These are phyloP conservation scores for Dendrocopos noguchii DNA, from an alignment of 2,113 vertebrate species.

Conservation along the genomic window DNA sequence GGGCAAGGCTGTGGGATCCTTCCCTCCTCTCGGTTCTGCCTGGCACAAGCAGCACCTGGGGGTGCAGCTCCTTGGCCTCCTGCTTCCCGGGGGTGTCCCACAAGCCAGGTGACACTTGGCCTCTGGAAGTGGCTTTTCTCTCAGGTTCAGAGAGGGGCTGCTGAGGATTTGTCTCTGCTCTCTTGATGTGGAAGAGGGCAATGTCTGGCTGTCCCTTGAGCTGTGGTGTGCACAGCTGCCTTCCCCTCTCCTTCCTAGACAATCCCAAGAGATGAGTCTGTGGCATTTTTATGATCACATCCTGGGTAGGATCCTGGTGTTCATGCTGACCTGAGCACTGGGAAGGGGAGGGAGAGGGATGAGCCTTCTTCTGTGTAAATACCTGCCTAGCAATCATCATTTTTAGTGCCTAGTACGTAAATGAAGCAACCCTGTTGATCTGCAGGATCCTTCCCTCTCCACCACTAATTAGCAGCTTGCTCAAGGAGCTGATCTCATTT, in stretches of 20 bases:
- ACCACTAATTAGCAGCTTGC: not conserved
- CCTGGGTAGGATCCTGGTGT: not conserved
- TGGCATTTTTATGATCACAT: not conserved
- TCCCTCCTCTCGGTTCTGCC: fast-evolving
- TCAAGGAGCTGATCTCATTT: not conserved
- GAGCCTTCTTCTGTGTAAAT: constrained; percentile 50
- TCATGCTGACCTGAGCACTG: not conserved
- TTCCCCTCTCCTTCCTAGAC: not conserved
- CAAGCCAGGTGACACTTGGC: fast-evolving
- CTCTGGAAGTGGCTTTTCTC: not conserved
- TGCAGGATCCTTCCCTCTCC: constrained; percentile 21
- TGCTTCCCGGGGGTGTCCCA: fast-evolving
- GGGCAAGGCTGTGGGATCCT: not conserved
- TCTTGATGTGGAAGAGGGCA: not conserved
- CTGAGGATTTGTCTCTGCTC: not conserved
- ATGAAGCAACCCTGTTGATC: constrained; percentile 34
- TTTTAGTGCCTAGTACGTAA: constrained; percentile 64
- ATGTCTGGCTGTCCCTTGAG: not conserved
- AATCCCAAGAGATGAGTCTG: not conserved
- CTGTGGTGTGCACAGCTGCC: not conserved
- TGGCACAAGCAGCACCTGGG: not conserved
- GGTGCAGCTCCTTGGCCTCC: fast-evolving
- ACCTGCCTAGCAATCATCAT: constrained; percentile 49
- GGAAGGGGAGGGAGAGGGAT: not conserved
- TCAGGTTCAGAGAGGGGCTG: constrained; percentile 3